These are phyloP conservation scores for Oryctes rhinoceros DNA, from an alignment of 1,140 invertebrate species.

Conservation along the genomic window DNA sequence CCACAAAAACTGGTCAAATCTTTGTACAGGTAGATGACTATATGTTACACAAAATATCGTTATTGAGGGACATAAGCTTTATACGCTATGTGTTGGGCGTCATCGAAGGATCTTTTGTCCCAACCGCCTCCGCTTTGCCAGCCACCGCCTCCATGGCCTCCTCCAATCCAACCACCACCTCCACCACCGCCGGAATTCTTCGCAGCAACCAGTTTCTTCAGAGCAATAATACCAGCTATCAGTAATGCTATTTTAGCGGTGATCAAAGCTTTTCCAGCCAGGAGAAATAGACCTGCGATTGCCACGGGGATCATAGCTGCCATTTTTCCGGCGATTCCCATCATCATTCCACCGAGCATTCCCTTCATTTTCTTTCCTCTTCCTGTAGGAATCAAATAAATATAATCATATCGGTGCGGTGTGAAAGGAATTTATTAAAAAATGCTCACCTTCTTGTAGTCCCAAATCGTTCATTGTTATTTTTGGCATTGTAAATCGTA, in stretches of 20 bases:
- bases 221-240: conserved; percentile 76
- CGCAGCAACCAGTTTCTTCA: conserved; percentile 78
- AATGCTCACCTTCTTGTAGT: conserved; percentile 73
- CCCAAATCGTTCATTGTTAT: conserved; percentile 72
- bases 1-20: conserved; percentile 37
- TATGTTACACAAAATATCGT: neutral
- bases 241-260: conserved; percentile 81
- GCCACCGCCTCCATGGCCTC: conserved; percentile 63
- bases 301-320: conserved; percentile 75
- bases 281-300: conserved; percentile 76
- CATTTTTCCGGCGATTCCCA: conserved; percentile 80
- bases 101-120: conserved; percentile 64
- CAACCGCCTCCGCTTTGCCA: conserved; percentile 59
- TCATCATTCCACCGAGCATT: conserved; percentile 85
- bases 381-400: conserved; percentile 62
- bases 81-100: conserved; percentile 75
- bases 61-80: conserved; percentile 63
- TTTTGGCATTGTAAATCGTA: conserved; percentile 79
- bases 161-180: conserved; percentile 66
- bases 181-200: conserved; percentile 69
- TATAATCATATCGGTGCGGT: conserved; percentile 8
- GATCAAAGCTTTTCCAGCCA: conserved; percentile 80
- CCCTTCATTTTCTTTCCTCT: conserved; percentile 75
- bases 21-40: conserved; percentile 34
- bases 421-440: conserved; percentile 24